A percentile compares a stretch with the other conserved stretches of the same genome.
Evolutionary conservation across 2,113 vertebrate genomes (phyloP).

Genomic region (Malaclemys terrapin): DNA sequence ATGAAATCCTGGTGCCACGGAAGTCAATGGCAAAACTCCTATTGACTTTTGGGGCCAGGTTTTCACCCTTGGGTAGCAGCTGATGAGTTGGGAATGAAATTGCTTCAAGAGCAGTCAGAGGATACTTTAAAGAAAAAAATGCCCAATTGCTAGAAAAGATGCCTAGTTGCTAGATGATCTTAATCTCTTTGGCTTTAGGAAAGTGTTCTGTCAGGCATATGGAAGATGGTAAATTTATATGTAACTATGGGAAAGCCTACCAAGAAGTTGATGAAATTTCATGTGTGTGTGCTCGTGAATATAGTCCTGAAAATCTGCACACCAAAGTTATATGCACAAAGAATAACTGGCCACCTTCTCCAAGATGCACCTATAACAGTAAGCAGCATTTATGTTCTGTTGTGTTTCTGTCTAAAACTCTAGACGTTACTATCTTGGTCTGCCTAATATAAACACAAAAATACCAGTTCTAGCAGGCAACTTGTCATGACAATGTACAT

Average conservation of each 20-base stretch:
- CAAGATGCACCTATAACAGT: conserved; percentile 53
- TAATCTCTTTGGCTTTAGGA: not conserved
- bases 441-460: not conserved
- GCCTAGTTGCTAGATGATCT: not conserved
- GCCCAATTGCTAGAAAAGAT: too few species aligned
- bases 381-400: conserved; percentile 27
- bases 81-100: too few species aligned
- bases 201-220: too few species aligned
- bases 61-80: too few species aligned
- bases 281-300: rapidly evolving
- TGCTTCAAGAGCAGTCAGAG: too few species aligned
- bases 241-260: rapidly evolving
- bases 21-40: too few species aligned
- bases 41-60: too few species aligned
- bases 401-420: too few species aligned
- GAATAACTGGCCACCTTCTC: conserved; percentile 55
- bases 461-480: not conserved
- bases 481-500: not conserved
- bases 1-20: too few species aligned
- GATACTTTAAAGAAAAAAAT: too few species aligned
- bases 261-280: not conserved
- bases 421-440: not conserved
- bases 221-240: too few species aligned
- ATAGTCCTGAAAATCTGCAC: not conserved
- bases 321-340: conserved; percentile 45